Base-by-base conservation (phyloP, 2,113 vertebrate species). In the Physeter macrocephalus region DNA sequence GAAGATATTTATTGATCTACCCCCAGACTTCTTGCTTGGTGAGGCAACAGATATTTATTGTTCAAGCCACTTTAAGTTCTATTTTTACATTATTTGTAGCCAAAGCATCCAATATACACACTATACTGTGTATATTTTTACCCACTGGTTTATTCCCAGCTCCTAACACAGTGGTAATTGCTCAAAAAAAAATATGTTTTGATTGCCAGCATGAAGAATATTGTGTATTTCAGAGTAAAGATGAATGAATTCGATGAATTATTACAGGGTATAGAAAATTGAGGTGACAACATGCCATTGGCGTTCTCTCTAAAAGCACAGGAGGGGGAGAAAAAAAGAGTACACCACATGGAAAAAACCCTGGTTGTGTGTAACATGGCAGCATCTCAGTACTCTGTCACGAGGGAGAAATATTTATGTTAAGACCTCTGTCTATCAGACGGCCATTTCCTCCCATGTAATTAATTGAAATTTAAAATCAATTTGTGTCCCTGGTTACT, bases 381-480 rank as follows among this genome's bases (percentile, higher is more conserved):
- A 49, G 15, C 41, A 46, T 25, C 31, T 57, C 49, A 54, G 39
- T 6, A 15, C 46, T 52, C 17, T 1, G 36, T 39, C 57, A 84
- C 64, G 9, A 10, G 18, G 77, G 52, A 74, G 41, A 46, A 74
- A 61, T 31, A 59, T n/a, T 86, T 43, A 49, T 67, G 46, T n/a
- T n/a, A 23, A 82, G 62, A 54, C 6, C 18, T 3, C 43, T 46
- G 1, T 67, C 49, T 66, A 5, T 72, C 36, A 36, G 11, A 92
- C 31, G 52, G 46, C 54, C 13, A 41, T 87, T 86, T 92, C 31
- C 12, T 64, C 72, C 82, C 31, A 20, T 83, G 54, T 64, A 36
- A 83, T 97, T 77, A 88, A 91, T 52, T 88, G 85, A 93, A 93
- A 94, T 61, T 94, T 66, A 66, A 90, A 92, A 72, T 88, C 74